A percentile compares a stretch with the other conserved stretches of the same genome.
These are phyloP conservation scores for Sebastiscus albofasciatus DNA, from an alignment of 2,797 vertebrate species.

Conservation along the genomic window DNA sequence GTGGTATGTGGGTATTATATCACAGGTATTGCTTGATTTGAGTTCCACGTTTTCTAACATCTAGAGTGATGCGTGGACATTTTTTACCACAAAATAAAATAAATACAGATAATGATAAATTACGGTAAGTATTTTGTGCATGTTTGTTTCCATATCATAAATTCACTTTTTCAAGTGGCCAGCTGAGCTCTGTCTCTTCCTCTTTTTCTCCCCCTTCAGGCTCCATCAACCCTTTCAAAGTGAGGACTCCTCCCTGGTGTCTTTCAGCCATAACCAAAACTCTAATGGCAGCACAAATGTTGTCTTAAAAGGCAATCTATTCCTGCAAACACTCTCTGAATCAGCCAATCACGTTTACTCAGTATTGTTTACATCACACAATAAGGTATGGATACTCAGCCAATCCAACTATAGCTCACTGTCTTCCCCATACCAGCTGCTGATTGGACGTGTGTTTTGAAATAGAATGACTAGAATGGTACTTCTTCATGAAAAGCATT, in stretches of 20 bases:
- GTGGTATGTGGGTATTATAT: too few species aligned
- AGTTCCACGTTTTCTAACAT: too few species aligned
- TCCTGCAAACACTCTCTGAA: slow-evolving; percentile 77
- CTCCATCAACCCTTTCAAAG: slow-evolving; percentile 74
- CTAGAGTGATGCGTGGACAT: too few species aligned
- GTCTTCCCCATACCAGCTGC: slow-evolving; percentile 86
- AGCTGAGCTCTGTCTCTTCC: slow-evolving; percentile 8
- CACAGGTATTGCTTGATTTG: too few species aligned
- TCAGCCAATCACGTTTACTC: slow-evolving; percentile 85
- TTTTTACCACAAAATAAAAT: neutral
- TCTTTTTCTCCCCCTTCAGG: slow-evolving; percentile 58
- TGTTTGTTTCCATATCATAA: neutral
- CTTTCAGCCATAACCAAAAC: slow-evolving; percentile 87
- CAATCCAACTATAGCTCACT: slow-evolving; percentile 79
- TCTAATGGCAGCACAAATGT: slow-evolving; percentile 77
- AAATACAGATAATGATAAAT: neutral
- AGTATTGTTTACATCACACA: slow-evolving; percentile 86
- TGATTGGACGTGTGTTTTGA: slow-evolving; percentile 79
- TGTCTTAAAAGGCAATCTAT: slow-evolving; percentile 72
- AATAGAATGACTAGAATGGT: slow-evolving; percentile 85
- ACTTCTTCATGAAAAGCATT: slow-evolving; percentile 75
- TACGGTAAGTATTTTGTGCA: neutral
- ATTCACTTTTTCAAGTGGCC: neutral
- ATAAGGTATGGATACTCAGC: slow-evolving; percentile 81
- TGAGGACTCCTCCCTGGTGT: slow-evolving; percentile 74